Percentiles rank a stretch among this genome's conserved stretches.
Evolutionary conservation across 2,888 invertebrate species (phyloP).

Genomic region (Hypercompe scribonia): DNA sequence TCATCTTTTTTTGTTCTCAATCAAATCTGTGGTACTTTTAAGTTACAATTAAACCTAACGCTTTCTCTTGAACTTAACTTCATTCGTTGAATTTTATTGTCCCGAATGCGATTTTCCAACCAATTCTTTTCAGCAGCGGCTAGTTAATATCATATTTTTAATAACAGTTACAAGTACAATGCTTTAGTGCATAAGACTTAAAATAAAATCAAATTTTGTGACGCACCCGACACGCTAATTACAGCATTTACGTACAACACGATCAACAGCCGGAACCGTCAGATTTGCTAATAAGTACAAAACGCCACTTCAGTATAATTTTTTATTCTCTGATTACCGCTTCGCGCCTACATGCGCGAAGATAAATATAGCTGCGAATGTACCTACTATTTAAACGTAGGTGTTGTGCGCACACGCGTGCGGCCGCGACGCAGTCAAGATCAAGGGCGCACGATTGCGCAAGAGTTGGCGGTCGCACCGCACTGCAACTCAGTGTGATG

Average conservation of each 20-base stretch:
- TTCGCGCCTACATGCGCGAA: constrained; percentile 78
- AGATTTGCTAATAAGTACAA: constrained; percentile 70
- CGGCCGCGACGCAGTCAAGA: constrained; percentile 86
- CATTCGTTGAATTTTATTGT: no score
- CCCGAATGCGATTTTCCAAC: not conserved
- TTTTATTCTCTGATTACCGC: constrained; percentile 71
- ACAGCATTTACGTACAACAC: constrained; percentile 57
- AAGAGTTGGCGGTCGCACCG: constrained; percentile 84
- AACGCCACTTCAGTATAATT: constrained; percentile 65
- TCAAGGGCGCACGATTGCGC: constrained; percentile 86
- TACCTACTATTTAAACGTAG: constrained; percentile 70
- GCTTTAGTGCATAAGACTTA: constrained; percentile 35
- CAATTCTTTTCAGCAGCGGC: not conserved
- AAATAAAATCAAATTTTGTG: constrained; percentile 35
- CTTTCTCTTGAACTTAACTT: not conserved
- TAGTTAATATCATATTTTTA: constrained; percentile 1
- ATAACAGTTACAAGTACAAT: constrained; percentile 18
- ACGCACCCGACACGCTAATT: constrained; percentile 59
- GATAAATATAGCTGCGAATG: constrained; percentile 80
- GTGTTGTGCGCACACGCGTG: constrained; percentile 79
- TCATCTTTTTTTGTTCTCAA: no score
- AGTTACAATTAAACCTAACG: not conserved
- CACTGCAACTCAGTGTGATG: constrained; percentile 82
- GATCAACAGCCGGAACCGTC: constrained; percentile 68
- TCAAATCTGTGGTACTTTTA: not conserved